These are phyloP conservation scores for Ctenopoma kingsleyae DNA, from an alignment of 2,797 vertebrate species.

Conservation along the genomic window DNA sequence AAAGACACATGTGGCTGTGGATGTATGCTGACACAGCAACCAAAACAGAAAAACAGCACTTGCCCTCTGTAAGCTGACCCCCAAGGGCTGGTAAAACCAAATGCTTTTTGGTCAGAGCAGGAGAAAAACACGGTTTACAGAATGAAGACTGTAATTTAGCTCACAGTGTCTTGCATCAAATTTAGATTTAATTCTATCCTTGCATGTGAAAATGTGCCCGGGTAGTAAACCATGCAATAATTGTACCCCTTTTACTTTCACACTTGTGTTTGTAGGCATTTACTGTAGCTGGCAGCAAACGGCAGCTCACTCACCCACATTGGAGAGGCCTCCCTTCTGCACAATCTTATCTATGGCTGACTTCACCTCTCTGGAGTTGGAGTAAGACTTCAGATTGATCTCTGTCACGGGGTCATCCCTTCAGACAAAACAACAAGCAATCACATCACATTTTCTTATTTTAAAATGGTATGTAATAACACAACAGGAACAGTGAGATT, in stretches of 20 bases:
- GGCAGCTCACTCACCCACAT: slow-evolving; percentile 90
- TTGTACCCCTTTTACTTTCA: slow-evolving; percentile 71
- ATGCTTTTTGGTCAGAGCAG: slow-evolving; percentile 55
- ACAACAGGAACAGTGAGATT: slow-evolving; percentile 19
- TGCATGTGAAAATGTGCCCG: slow-evolving; percentile 74
- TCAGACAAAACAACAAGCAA: slow-evolving; percentile 24
- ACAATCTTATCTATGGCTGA: slow-evolving; percentile 91
- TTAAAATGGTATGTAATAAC: not conserved
- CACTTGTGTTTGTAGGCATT: slow-evolving; percentile 56
- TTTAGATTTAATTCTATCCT: slow-evolving; percentile 84
- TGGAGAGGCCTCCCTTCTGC: slow-evolving; percentile 95
- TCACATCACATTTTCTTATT: not conserved
- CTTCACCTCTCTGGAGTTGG: slow-evolving; percentile 90
- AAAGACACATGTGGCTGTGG: slow-evolving; percentile 60
- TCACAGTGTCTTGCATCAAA: slow-evolving; percentile 70
- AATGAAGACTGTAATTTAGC: slow-evolving; percentile 81
- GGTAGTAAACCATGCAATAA: slow-evolving; percentile 70
- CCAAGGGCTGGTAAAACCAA: slow-evolving; percentile 65
- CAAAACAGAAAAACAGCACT: slow-evolving; percentile 55
- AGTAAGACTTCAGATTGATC: slow-evolving; percentile 89
- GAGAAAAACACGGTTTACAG: slow-evolving; percentile 67
- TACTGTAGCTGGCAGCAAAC: slow-evolving; percentile 29
- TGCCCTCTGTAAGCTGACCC: slow-evolving; percentile 54
- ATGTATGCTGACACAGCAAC: slow-evolving; percentile 53
- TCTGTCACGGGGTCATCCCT: slow-evolving; percentile 94